Percentiles rank a stretch among this genome's conserved stretches.
These are phyloP conservation scores for Trematocara marginatum DNA, from an alignment of 2,113 vertebrate genomes.

Conservation along the genomic window DNA sequence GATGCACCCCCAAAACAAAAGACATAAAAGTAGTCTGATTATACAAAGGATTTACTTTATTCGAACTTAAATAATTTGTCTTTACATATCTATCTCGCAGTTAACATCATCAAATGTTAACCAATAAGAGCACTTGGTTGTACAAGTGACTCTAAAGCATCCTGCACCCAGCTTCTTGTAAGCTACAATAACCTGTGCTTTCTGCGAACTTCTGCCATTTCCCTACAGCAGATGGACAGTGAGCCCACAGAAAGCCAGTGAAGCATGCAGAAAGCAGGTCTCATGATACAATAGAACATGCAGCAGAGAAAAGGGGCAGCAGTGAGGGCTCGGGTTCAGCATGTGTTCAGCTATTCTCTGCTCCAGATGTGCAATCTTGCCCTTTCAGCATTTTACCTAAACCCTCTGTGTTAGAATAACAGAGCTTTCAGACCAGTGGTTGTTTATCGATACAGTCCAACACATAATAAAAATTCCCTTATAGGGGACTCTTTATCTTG, in stretches of 20 bases:
- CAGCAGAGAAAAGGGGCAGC: conserved; percentile 41
- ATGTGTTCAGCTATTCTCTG: conserved; percentile 6
- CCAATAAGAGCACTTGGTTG: not conserved
- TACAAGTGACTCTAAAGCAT: not conserved
- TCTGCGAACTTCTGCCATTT: conserved; percentile 10
- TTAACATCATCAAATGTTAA: not conserved
- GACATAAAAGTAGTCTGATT: not conserved
- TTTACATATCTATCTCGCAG: not conserved
- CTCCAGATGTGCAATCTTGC: conserved; percentile 43
- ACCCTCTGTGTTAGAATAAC: conserved; percentile 13
- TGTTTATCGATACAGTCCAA: not conserved
- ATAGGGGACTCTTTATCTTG: not conserved
- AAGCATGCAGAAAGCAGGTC: conserved; percentile 54
- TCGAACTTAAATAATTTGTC: not conserved
- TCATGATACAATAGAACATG: conserved; percentile 39
- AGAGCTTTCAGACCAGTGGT: not conserved
- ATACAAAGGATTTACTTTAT: not conserved
- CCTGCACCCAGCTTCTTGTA: not conserved
- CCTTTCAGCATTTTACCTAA: conserved; percentile 41
- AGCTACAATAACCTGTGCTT: conserved; percentile 8
- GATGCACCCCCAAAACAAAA: not conserved
- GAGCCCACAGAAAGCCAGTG: conserved; percentile 65
- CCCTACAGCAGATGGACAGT: conserved; percentile 64
- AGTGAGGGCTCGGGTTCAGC: conserved; percentile 14
- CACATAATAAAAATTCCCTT: not conserved